Conservation (phyloP, 2,797 vertebrate genomes). For the Pseudochaenichthys georgianus region DNA sequence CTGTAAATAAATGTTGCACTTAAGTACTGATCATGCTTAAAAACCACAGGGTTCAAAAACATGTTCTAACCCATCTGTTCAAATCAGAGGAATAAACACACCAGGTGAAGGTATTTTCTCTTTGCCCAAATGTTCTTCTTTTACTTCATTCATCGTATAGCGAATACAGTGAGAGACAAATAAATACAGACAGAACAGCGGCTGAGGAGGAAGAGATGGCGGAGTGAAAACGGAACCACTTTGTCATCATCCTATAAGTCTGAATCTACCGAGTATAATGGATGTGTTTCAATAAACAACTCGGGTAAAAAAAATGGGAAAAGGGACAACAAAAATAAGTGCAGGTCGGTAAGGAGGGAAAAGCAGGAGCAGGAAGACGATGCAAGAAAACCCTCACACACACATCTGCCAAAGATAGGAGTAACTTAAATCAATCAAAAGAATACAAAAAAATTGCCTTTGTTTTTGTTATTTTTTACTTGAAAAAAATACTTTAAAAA, state of each 20-base stretch:
- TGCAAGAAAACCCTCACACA: slow-evolving; percentile 26
- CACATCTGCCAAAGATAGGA: slow-evolving; percentile 25
- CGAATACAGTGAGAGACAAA: slow-evolving; percentile 78
- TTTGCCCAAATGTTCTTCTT: slow-evolving; percentile 71
- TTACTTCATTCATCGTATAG: slow-evolving; percentile 80
- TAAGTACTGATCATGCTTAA: too few relatives aligned
- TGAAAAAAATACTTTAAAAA: slow-evolving; percentile 88
- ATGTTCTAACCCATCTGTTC: neutral
- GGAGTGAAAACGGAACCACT: slow-evolving; percentile 25
- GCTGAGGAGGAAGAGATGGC: slow-evolving; percentile 21
- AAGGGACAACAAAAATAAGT: neutral
- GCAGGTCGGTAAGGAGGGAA: slow-evolving; percentile 7
- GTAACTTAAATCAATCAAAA: slow-evolving; percentile 65
- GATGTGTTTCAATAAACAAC: neutral
- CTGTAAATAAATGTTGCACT: too few relatives aligned
- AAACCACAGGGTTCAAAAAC: too few relatives aligned
- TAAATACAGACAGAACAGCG: slow-evolving; percentile 79
- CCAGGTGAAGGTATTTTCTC: slow-evolving; percentile 46
- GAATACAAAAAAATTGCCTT: slow-evolving; percentile 77
- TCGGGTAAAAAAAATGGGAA: neutral
- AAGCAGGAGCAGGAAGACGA: slow-evolving; percentile 18
- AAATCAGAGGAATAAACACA: slow-evolving; percentile 32
- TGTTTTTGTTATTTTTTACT: slow-evolving; percentile 82
- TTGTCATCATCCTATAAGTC: neutral
- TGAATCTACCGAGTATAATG: neutral